Evolutionary conservation across 1,140 invertebrate genomes (phyloP), one percentile per base, ranked within the genome.

Genomic region (Ostrea edulis): DNA sequence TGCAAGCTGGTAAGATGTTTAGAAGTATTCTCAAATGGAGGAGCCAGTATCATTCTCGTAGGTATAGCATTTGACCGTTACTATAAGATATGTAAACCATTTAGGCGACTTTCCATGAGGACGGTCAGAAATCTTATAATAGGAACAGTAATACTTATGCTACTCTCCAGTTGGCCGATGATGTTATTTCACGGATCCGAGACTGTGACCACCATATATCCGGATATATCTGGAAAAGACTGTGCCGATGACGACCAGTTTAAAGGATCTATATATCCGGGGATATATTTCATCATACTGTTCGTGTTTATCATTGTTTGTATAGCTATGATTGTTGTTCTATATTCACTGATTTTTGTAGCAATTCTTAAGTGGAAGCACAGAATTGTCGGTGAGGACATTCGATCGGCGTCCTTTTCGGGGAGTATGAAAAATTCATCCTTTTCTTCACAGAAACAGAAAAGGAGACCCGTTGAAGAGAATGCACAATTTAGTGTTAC

Each of bases 41-140:
- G 83, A 3, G 85, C 86, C 5, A 83, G 55, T 86, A n/a, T 82
- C 25, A 44, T 87, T 29, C 51, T 89, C 7, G 35, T 89, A 29
- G 85, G 89, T 52, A 89, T 89, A 83, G 86, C 89, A 12, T 84
- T 89, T 54, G 89, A 89, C 25, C 68, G 89, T 17, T 89, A 89
- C 52, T 87, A 87, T 58, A 89, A 89, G 52, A 82, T 87, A n/a
- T 89, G 89, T 71, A 85, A 87, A 68, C 89, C 89, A 0, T 62
- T 89, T 35, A 87, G 68, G 29, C 22, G 54, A 14, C 85, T 89
- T 17, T 86, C 89, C 2, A 52, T 87, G 17, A 87, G 81, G 22
- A 87, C n/a, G 51, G 86, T 83, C 4, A 89, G 62, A 55, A 85
- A 84, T 11, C 25, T 85, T 53, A 25, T 85, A n/a, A 65, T 86